These are phyloP conservation scores for Beroe ovata DNA, from an alignment of 37 sponge, comb jelly and placozoan genomes.

Conservation along the genomic window DNA sequence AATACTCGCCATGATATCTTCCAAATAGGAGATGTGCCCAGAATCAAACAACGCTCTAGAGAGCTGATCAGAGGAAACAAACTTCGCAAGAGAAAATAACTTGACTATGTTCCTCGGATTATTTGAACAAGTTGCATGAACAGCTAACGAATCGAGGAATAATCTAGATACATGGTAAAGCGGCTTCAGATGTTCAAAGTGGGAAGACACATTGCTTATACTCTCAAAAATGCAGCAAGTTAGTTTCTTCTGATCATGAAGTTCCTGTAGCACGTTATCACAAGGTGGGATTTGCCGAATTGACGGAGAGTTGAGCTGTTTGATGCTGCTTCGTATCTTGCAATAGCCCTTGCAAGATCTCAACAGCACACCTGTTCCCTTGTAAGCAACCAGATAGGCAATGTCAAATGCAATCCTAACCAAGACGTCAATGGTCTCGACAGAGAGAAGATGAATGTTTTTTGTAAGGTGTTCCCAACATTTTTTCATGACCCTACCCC, in stretches of 20 bases:
- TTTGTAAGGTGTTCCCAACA: background rate
- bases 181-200: background rate
- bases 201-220: background rate
- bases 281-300: background rate
- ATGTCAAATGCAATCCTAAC: background rate
- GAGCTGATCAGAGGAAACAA: background rate
- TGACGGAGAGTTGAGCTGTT: background rate
- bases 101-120: background rate
- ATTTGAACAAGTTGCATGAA: background rate
- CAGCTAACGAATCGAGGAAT: background rate
- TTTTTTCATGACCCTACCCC: background rate
- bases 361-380: constrained; percentile 2
- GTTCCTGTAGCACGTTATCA: background rate
- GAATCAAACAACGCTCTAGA: background rate
- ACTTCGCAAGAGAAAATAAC: background rate
- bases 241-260: background rate
- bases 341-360: background rate
- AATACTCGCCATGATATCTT: background rate
- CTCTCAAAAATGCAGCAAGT: background rate
- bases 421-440: background rate
- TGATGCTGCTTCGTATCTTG: background rate
- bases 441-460: background rate
- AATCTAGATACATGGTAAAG: background rate
- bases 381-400: background rate
- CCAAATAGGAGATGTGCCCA: background rate